Evolutionary conservation across 2,797 vertebrate genomes (phyloP), one percentile per base, ranked within the genome.

Genomic region (Sebastes vulpes): DNA sequence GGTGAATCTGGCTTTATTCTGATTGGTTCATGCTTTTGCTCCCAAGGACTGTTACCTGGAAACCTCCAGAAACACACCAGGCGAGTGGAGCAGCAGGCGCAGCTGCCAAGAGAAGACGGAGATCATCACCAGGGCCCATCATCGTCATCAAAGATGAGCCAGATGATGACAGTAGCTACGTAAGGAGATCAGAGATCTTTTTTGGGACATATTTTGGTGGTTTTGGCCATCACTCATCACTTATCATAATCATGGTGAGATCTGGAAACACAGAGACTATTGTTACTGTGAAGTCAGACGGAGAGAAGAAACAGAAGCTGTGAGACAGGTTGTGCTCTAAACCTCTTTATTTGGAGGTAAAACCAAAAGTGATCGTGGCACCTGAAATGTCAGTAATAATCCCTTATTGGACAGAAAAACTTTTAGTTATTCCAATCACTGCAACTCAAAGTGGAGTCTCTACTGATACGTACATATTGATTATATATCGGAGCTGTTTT

Each of bases 61-160:
- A 89, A 70, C 76, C 90, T 20, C 61, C 79, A 25, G 89, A 91
- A 79, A 72, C 60, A 26, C 89, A 80, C 7, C 87, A 79, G 71
- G 26, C 38, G 1, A 65, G 69, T 12, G 82, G 59, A 73, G 64
- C 74, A 9, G 65, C 56, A 50, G 56, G 74, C 56, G 86, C 83
- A 53, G 84, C 79, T 65, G 75, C 86, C 42, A 94, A 89, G 72
- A 92, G 81, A 28, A 92, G 89, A 83, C 81, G 74, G 28, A 86
- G 74, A 35, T 86, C 63, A 0, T 95, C 93, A 26, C 91, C 94
- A 5, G 90, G 83, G 20, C 92, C 92, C 4, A 16, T 91, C 80
- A 91, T 94, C 32, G 70, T 93, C 81, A 92, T 94, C 76, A 95
- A 94, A 88, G 91, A 94, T 25, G 94, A 95, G 74, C 91, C 93